These are phyloP conservation scores for Strigamia crassipes DNA, from an alignment of 2,888 invertebrate species.

Conservation along the genomic window DNA sequence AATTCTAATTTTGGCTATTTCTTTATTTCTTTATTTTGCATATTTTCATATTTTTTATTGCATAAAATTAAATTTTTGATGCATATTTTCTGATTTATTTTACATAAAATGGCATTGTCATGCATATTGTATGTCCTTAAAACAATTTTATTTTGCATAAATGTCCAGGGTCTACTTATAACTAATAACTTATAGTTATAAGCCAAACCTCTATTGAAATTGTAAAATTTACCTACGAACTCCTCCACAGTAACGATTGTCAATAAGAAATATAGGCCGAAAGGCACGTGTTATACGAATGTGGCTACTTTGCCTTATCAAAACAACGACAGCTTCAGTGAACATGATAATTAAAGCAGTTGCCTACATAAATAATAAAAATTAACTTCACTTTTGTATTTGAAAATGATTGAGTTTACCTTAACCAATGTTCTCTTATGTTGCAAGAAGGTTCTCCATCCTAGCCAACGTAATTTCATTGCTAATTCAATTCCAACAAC, in stretches of 20 bases:
- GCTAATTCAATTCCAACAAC: slow-evolving; percentile 78
- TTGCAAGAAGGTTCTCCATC: slow-evolving; percentile 77
- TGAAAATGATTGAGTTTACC: slow-evolving; percentile 65
- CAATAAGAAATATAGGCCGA: slow-evolving; percentile 84
- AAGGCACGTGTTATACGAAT: slow-evolving; percentile 84
- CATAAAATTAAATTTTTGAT: too few relatives aligned
- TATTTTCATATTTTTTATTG: too few relatives aligned
- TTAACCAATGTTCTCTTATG: slow-evolving; percentile 85
- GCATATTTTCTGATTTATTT: too few relatives aligned
- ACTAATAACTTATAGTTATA: too few relatives aligned
- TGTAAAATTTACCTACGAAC: slow-evolving; percentile 66
- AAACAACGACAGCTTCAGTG: slow-evolving; percentile 76
- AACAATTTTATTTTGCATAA: too few relatives aligned
- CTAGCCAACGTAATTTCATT: slow-evolving; percentile 83
- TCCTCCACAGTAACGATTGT: slow-evolving; percentile 81
- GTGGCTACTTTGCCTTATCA: slow-evolving; percentile 80
- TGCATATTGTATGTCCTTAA: too few relatives aligned
- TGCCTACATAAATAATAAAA: neutral
- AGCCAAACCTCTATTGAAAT: too few relatives aligned
- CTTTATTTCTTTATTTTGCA: too few relatives aligned
- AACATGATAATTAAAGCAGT: slow-evolving; percentile 76
- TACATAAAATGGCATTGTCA: too few relatives aligned
- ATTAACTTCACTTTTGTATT: neutral
- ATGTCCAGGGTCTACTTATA: too few relatives aligned
- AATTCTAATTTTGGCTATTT: too few relatives aligned